A percentile compares a stretch with the other conserved stretches of the same genome.
phyloP scores from a whole-genome alignment of 1,140 invertebrate genomes.

The Piezodorus guildinii region DNA sequence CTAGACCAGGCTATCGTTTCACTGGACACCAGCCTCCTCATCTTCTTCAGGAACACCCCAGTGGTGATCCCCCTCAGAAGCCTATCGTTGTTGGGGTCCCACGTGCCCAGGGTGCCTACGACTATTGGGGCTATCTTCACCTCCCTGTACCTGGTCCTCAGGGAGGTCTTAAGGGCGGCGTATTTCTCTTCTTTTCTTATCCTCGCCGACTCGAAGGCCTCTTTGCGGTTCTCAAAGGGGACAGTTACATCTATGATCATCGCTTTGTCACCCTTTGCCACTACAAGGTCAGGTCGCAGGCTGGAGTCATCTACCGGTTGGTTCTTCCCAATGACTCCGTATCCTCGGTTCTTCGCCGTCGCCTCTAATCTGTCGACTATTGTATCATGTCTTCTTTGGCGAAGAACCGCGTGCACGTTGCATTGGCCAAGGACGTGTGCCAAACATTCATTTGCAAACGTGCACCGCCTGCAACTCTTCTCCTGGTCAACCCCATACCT shows the following conservation, averaged over 20 bases:
- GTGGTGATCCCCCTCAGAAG: not conserved
- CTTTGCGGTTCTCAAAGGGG: conserved; percentile 32
- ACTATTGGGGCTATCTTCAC: conserved; percentile 1
- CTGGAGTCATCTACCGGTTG: conserved; percentile 19
- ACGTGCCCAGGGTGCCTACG: conserved; percentile 9
- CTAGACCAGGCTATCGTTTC: conserved; percentile 29
- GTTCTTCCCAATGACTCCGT: conserved; percentile 15
- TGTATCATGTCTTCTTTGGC: conserved; percentile 3
- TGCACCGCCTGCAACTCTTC: conserved; percentile 21
- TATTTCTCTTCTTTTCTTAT: conserved; percentile 30
- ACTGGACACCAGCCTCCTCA: conserved; percentile 27
- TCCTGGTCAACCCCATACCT: not conserved
- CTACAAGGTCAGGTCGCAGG: conserved; percentile 31
- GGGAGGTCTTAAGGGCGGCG: not conserved
- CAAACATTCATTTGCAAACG: conserved; percentile 1
- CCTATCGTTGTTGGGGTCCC: conserved; percentile 15
- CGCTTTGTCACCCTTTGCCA: conserved; percentile 27
- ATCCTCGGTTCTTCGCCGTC: not conserved
- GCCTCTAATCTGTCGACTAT: not conserved
- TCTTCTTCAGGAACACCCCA: conserved; percentile 15
- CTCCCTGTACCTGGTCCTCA: not conserved
- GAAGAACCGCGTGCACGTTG: not conserved
- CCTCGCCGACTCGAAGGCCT: conserved; percentile 24
- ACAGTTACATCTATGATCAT: conserved; percentile 33
- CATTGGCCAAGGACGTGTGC: conserved; percentile 8